Base-by-base conservation (phyloP, 2,888 invertebrate species). In the Andrena bicolor region DNA sequence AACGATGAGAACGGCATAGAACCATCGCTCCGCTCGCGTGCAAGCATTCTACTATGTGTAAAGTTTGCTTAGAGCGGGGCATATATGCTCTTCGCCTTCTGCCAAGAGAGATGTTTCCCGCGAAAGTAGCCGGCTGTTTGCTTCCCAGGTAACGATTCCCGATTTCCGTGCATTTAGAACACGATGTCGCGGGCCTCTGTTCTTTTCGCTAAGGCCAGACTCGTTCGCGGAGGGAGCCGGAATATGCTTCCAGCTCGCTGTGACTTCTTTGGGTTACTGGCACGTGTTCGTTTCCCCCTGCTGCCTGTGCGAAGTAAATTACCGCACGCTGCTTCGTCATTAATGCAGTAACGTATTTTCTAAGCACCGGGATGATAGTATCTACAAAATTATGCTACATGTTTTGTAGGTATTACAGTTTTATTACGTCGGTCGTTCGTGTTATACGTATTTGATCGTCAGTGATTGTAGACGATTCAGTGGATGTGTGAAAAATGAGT, bases 51-150 rank as follows among this genome's bases (percentile, higher is more conserved):
- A 80, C 78, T 80, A 76, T 80, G 82, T 80, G 88, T 83, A 88
- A 88, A 88, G 68, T 83, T 85, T 83, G 86, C 83, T 80, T 74
- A 72, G 83, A 83, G 83, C 81, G 58, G 61, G 79, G 83, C 85
- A 73, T 83, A 82, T 80, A 85, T 72, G 77, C 85, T 84, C 81
- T 64, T 68, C 80, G 80, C 85, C 88, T 88, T 84, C 83, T 79
- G 79, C 83, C 86, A 87, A 87, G 89, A 88, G 87, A 90, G 85
- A 90, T 89, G 90, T 80, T 90, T 91, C 89, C 91, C 84, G 78
- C 89, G 89, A 90, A 92, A 86, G 86, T 90, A 89, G 86, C 89
- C 88, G 90, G 90, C 41, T 76, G 80, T 83, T 87, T 87, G 82
- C 75, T 60, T 56, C 72, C 68, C 75, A 53, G 76, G 65, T 60